Evolutionary conservation across 2,113 vertebrate species (phyloP).

Genomic region (Vulpes vulpes): DNA sequence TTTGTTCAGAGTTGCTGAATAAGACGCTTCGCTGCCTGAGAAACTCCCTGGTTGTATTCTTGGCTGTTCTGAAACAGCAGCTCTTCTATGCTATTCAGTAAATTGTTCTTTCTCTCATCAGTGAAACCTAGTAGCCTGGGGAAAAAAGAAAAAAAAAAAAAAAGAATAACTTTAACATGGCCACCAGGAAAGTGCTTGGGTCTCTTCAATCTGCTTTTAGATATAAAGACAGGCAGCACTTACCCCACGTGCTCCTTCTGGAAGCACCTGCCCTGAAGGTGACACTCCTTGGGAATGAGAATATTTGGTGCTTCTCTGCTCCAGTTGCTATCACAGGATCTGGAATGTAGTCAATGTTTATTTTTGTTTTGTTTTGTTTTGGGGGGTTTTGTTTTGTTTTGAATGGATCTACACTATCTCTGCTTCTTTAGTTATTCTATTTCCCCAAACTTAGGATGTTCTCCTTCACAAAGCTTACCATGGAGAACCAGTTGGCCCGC

Average conservation of each 20-base stretch:
- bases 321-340: background rate
- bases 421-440: background rate
- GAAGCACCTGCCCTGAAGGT: accelerated
- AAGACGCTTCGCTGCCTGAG: background rate
- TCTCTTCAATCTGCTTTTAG: background rate
- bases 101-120: constrained; percentile 28
- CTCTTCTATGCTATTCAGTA: background rate
- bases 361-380: background rate
- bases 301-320: background rate
- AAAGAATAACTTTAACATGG: background rate
- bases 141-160: background rate
- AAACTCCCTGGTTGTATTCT: constrained; percentile 12
- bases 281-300: background rate
- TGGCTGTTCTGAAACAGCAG: constrained; percentile 16
- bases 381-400: background rate
- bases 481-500: background rate
- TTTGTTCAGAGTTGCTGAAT: constrained; percentile 60
- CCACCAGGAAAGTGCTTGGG: background rate
- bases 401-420: background rate
- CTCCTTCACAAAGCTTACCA: background rate
- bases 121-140: background rate
- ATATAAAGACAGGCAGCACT: background rate
- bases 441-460: background rate
- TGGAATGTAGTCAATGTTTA: background rate
- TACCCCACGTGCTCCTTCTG: background rate